Base-by-base conservation (phyloP, 1,140 invertebrate genomes). In the Drosophila nikananu region DNA sequence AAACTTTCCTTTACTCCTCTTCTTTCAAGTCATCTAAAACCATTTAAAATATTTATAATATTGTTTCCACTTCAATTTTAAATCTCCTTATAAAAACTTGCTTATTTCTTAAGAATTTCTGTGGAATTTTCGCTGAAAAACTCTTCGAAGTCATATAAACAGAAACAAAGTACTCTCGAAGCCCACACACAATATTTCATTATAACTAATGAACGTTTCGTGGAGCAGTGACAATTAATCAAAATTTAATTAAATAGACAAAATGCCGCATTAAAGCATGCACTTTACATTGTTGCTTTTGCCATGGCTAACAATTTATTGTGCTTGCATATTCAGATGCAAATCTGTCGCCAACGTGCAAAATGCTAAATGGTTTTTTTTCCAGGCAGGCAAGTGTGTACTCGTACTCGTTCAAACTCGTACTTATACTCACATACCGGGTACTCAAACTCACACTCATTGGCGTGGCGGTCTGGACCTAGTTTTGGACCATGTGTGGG, bases 261-360 rank as follows among this genome's bases (percentile, higher is more conserved):
- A 83, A 87, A 87, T 83, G 77, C 63, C 83, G 86, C 81, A 86
- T 86, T 86, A 82, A 86, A 83, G 75, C 77, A 71, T 86, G 83
- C 83, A 86, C 83, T 86, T 86, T 86, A 74, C 83, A 60, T 72
- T 73, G 67, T 60, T 60, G 66, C 67, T 51, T 41, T 73, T 73
- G 70, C 51, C 67, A 35, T 72, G 65, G 49, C 64, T 41, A 70
- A 77, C 80, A 80, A 87, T 87, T 86, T 86, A 87, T 86, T 74
- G 63, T 73, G 78, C 63, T 75, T 75, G 70, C 78, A 68, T 68
- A 68, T 61, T 77, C 73, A 73, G 77, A 84, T 86, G 77, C 72
- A 83, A 87, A 80, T 86, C 80, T 83, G 83, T 86, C 83, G 83
- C 83, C 83, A 86, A 86, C 83, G 80, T 86, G 84, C 83, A 86